A percentile compares a stretch with the other conserved stretches of the same genome.
These are phyloP conservation scores for Neodontobutis hainanensis DNA, from an alignment of 2,113 vertebrate species.

Conservation along the genomic window DNA sequence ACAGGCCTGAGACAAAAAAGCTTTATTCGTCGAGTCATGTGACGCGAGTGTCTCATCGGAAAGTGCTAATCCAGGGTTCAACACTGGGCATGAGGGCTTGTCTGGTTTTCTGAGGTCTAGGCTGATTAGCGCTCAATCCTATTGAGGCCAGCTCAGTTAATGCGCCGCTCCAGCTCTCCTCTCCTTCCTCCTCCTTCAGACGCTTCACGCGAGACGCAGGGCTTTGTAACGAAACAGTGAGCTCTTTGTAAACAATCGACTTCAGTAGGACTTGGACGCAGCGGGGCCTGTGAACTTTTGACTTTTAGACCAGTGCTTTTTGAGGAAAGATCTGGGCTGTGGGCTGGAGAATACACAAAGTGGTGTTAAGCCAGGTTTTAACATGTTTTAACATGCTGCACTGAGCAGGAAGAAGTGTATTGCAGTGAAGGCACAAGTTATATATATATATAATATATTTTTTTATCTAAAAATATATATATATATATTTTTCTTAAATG, in stretches of 20 bases:
- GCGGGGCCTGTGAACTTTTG: constrained; percentile 51
- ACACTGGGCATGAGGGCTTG: constrained; percentile 66
- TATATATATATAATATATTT: too few species aligned
- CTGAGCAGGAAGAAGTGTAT: too few species aligned
- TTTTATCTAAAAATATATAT: too few species aligned
- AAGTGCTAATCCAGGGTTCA: constrained; percentile 68
- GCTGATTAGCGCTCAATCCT: constrained; percentile 79
- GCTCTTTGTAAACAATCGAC: constrained; percentile 44
- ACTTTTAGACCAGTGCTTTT: constrained; percentile 15
- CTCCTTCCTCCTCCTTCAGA: neutral
- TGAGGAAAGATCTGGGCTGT: too few species aligned
- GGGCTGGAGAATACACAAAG: too few species aligned
- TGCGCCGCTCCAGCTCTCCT: constrained; percentile 33
- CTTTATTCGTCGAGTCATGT: constrained; percentile 64
- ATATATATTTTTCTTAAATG: too few species aligned
- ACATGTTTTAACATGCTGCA: too few species aligned
- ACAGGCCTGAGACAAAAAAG: constrained; percentile 66
- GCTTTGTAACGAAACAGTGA: neutral
- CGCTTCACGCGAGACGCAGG: neutral
- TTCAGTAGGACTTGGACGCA: too few species aligned
- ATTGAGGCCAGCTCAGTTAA: constrained; percentile 67
- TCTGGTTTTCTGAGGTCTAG: constrained; percentile 76
- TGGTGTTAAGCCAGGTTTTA: too few species aligned
- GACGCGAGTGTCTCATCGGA: constrained; percentile 59
- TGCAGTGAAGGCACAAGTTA: too few species aligned